Evolutionary conservation across 2,113 vertebrate species (phyloP).

Genomic region (Clarias magur): DNA sequence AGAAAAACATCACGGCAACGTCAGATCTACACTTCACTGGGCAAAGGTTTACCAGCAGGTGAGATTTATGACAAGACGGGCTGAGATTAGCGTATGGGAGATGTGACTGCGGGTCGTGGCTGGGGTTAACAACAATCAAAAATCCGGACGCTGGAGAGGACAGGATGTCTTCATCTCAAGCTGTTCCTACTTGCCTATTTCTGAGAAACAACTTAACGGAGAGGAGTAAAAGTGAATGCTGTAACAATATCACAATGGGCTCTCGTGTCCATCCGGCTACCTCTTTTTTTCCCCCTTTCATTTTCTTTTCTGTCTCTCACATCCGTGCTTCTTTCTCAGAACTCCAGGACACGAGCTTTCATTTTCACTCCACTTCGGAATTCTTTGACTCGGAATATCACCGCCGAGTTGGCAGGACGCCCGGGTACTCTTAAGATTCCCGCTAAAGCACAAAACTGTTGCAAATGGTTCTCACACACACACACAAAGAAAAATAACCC

Average conservation of each 20-base stretch:
- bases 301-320: not conserved
- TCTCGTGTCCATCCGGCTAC: not conserved
- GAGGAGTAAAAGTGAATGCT: not conserved
- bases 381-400: not conserved
- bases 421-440: slow-evolving; percentile 4
- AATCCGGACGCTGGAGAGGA: not conserved
- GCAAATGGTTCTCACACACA: slow-evolving; percentile 3
- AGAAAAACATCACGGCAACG: not conserved
- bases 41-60: no score
- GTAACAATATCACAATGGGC: not conserved
- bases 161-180: not conserved
- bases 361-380: not conserved
- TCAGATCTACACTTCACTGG: not conserved
- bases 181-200: not conserved
- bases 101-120: not conserved
- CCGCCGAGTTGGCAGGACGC: slow-evolving; percentile 16
- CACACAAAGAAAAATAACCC: slow-evolving; percentile 11
- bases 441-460: not conserved
- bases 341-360: slow-evolving; percentile 22
- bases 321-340: slow-evolving; percentile 11
- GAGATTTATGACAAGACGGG: no score
- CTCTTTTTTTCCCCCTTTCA: no score
- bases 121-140: no score
- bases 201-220: not conserved
- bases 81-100: not conserved